Evolutionary conservation across 2,888 invertebrate species (phyloP).

Genomic region (Netelia melanura): DNA sequence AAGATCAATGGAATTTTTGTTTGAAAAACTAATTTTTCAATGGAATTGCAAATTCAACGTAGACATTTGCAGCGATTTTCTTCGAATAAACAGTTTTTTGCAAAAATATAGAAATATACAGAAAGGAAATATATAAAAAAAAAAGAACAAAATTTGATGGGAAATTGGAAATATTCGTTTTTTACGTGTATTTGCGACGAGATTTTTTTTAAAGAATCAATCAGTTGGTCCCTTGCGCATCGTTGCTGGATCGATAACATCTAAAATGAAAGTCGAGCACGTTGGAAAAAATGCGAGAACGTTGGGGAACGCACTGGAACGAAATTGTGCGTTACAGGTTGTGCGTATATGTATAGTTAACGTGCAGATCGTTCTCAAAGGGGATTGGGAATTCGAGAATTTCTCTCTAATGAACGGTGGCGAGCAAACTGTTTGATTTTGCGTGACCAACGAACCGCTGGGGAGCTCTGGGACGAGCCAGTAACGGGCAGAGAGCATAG

Average conservation of each 20-base stretch:
- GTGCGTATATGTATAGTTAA: neutral
- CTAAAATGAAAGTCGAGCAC: slow-evolving; percentile 11
- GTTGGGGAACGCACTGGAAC: neutral
- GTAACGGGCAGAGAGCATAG: slow-evolving; percentile 11
- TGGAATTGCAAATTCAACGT: too few species aligned
- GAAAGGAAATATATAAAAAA: too few species aligned
- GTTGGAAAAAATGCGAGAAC: slow-evolving; percentile 21
- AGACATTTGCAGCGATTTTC: too few species aligned
- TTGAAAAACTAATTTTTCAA: too few species aligned
- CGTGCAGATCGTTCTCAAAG: slow-evolving; percentile 43
- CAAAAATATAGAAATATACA: too few species aligned
- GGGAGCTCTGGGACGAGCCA: slow-evolving; percentile 17
- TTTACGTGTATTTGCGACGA: too few species aligned
- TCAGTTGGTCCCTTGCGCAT: neutral
- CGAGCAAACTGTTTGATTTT: slow-evolving; percentile 18
- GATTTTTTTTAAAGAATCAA: too few species aligned
- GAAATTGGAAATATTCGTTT: too few species aligned
- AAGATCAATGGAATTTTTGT: too few species aligned
- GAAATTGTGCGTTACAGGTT: slow-evolving; percentile 37
- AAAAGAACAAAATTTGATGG: too few species aligned
- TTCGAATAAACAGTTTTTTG: too few species aligned
- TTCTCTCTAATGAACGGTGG: slow-evolving; percentile 43
- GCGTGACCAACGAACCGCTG: slow-evolving; percentile 11
- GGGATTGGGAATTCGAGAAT: slow-evolving; percentile 37
- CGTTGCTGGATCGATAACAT: neutral